phyloP scores from a whole-genome alignment of 2,797 vertebrate genomes.

The Petrocephalus sullivani region DNA sequence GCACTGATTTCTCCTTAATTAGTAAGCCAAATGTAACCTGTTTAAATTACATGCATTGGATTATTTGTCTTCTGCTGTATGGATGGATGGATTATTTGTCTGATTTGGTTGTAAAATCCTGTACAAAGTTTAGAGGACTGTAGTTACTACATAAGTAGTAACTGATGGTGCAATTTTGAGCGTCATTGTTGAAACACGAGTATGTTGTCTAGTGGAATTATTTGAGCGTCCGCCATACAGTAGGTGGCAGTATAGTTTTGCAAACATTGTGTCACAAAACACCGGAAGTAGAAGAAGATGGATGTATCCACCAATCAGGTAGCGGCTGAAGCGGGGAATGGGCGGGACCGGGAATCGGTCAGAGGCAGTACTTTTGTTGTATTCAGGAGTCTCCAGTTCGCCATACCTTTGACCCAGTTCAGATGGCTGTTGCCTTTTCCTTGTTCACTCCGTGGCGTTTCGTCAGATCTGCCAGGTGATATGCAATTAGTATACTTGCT shows the following conservation, averaged over 20 bases:
- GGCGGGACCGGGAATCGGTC: not conserved
- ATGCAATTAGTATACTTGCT: not conserved
- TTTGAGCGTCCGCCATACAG: not conserved
- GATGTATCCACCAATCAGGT: not conserved
- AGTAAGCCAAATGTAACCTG: not conserved
- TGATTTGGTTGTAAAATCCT: not conserved
- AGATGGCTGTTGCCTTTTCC: constrained; percentile 46
- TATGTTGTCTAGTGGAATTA: not conserved
- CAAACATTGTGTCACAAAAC: not conserved
- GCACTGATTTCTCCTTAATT: not conserved
- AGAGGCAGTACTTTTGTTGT: not conserved
- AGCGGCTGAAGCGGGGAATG: not conserved
- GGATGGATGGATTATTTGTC: not conserved
- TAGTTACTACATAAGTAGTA: not conserved
- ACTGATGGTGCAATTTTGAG: not conserved
- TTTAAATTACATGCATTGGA: not conserved
- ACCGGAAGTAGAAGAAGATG: not conserved
- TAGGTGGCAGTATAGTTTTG: not conserved
- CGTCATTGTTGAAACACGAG: not conserved
- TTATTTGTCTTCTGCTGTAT: not conserved
- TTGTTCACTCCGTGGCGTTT: constrained; percentile 34
- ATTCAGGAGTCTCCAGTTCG: not conserved
- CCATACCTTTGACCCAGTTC: constrained; percentile 7
- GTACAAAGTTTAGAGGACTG: too few species aligned
- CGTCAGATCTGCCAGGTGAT: constrained; percentile 39